Percentiles rank a stretch among this genome's conserved stretches.
Conservation (phyloP, 2,113 vertebrate genomes). For the Planiliza haematocheilus region DNA sequence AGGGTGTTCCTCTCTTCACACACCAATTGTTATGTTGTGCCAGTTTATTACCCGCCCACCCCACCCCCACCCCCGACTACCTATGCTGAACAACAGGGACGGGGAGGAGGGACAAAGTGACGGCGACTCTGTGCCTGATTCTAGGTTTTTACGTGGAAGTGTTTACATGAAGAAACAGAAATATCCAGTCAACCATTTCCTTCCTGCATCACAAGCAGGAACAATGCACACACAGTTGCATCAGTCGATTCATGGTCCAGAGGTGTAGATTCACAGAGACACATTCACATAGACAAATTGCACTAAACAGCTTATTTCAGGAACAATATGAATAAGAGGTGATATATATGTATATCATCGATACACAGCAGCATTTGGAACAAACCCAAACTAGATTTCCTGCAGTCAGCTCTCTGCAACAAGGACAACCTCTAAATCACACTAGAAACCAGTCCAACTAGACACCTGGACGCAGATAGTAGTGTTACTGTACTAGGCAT, state of each 20-base stretch:
- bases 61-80: too few relatives aligned
- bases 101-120: slow-evolving; percentile 38
- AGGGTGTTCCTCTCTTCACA: slow-evolving; percentile 68
- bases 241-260: slow-evolving; percentile 16
- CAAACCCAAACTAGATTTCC: slow-evolving; percentile 52
- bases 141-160: slow-evolving; percentile 69
- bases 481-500: slow-evolving; percentile 38
- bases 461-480: slow-evolving; percentile 11
- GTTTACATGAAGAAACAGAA: slow-evolving; percentile 79
- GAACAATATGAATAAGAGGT: slow-evolving; percentile 27
- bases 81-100: slow-evolving; percentile 56
- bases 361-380: slow-evolving; percentile 40
- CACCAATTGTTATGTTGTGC: slow-evolving; percentile 53
- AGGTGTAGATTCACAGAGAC: slow-evolving; percentile 20
- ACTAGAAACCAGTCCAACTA: slow-evolving; percentile 43
- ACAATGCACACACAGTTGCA: neutral
- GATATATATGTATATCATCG: neutral
- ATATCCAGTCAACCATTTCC: slow-evolving; percentile 17
- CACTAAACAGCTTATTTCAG: slow-evolving; percentile 63
- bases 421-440: slow-evolving; percentile 47
- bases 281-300: slow-evolving; percentile 50
- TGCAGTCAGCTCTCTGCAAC: slow-evolving; percentile 56
- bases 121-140: slow-evolving; percentile 80
- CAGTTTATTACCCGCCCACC: slow-evolving; percentile 38
- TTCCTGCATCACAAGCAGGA: slow-evolving; percentile 35